These are phyloP conservation scores for Chaetophractus vellerosus DNA, from an alignment of 2,797 vertebrate species.

Conservation along the genomic window DNA sequence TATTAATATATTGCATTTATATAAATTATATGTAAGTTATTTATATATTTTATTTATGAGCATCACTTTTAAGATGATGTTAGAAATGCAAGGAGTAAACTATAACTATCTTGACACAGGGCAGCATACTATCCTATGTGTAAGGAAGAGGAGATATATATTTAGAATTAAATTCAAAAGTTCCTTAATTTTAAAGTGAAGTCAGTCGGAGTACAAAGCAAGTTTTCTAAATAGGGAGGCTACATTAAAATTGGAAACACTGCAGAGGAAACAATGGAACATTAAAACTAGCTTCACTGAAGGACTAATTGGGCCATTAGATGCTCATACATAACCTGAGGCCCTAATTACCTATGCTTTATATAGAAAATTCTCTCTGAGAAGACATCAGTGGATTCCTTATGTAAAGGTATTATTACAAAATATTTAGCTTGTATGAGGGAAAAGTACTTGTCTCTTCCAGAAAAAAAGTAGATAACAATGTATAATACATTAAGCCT, in stretches of 20 bases:
- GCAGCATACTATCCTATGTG: neutral
- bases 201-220: conserved; percentile 53
- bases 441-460: conserved; percentile 59
- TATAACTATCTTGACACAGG: neutral
- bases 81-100: neutral
- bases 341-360: conserved; percentile 77
- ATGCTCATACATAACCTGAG: conserved; percentile 67
- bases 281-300: conserved; percentile 64
- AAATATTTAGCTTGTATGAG: conserved; percentile 69
- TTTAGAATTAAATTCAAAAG: neutral
- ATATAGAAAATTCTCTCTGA: conserved; percentile 72
- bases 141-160: neutral
- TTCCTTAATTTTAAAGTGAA: neutral
- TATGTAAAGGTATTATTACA: conserved; percentile 73
- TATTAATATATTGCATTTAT: too few relatives aligned
- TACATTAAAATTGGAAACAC: conserved; percentile 74
- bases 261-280: conserved; percentile 68
- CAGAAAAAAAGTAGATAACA: neutral
- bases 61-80: neutral
- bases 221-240: conserved; percentile 68
- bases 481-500: neutral
- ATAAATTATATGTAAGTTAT: neutral
- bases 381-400: conserved; percentile 52
- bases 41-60: neutral
- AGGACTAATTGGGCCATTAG: conserved; percentile 80